Percentiles rank a stretch among this genome's conserved stretches.
These are phyloP conservation scores for Leuctra nigra DNA, from an alignment of 2,888 invertebrate species.

Conservation along the genomic window DNA sequence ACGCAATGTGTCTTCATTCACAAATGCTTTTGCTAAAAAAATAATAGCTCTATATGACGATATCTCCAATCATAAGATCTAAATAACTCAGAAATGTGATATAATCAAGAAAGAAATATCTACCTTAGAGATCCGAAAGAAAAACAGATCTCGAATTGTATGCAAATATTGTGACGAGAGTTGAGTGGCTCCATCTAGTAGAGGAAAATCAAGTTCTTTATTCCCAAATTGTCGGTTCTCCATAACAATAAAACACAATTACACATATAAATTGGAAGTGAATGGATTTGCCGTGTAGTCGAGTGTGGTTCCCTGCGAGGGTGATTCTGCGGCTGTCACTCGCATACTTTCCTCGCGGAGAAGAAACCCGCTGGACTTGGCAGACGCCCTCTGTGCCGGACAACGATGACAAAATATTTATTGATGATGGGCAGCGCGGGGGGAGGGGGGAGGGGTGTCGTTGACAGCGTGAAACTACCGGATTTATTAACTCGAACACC, in stretches of 20 bases:
- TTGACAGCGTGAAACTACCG: slow-evolving; percentile 20
- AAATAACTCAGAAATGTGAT: no score
- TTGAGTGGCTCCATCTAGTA: no score
- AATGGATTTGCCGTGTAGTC: neutral
- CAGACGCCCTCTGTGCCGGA: slow-evolving; percentile 28
- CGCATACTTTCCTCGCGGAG: slow-evolving; percentile 7
- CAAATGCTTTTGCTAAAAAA: no score
- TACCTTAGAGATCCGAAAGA: no score
- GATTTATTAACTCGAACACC: slow-evolving; percentile 24
- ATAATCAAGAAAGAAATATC: no score
- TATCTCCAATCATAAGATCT: no score
- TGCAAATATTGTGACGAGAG: no score
- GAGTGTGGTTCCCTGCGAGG: neutral
- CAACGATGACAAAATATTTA: slow-evolving; percentile 34
- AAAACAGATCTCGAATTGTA: no score
- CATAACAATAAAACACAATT: neutral
- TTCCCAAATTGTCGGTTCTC: no score
- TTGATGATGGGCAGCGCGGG: slow-evolving; percentile 30
- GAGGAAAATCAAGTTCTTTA: no score
- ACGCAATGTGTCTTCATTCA: no score
- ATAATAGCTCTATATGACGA: no score
- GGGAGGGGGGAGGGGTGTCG: slow-evolving; percentile 10
- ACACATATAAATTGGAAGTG: neutral
- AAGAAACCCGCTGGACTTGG: slow-evolving; percentile 22
- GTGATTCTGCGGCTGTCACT: slow-evolving; percentile 8